phyloP scores from a whole-genome alignment of 2,113 vertebrate species.

The Tursiops truncatus region DNA sequence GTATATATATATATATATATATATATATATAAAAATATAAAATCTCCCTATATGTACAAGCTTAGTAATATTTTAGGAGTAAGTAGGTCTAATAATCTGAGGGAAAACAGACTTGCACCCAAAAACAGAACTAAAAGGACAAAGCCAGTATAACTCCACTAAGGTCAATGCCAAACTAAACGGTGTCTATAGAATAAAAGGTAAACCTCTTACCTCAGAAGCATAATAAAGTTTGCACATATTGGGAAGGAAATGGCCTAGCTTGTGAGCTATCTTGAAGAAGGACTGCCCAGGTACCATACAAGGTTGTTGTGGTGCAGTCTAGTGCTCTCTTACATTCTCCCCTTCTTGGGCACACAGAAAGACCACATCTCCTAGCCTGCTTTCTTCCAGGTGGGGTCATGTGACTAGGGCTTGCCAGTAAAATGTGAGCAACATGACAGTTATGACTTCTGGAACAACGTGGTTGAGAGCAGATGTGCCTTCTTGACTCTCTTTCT shows the following conservation, averaged over 20 bases:
- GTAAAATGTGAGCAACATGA: not conserved
- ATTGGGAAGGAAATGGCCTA: not conserved
- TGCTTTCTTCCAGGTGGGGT: not conserved
- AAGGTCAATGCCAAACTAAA: not conserved
- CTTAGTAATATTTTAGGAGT: not conserved
- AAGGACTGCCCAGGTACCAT: not conserved
- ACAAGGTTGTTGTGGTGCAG: fast-evolving
- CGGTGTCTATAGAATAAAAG: not conserved
- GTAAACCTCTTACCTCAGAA: not conserved
- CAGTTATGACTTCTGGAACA: not conserved
- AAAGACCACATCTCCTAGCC: not conserved
- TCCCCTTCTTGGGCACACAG: not conserved
- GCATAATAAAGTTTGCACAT: not conserved
- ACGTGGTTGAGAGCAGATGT: not conserved
- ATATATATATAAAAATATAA: not conserved
- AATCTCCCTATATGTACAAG: not conserved
- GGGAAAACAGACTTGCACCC: not conserved
- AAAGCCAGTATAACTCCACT: not conserved
- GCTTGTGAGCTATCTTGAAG: not conserved
- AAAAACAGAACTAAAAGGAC: slow-evolving; percentile 14
- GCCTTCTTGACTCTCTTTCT: not conserved
- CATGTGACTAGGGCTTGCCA: not conserved
- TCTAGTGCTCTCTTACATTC: no score
- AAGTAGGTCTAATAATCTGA: not conserved
- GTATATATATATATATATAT: not conserved